Conservation (phyloP, 2,113 vertebrate species). For the Vimba vimba region DNA sequence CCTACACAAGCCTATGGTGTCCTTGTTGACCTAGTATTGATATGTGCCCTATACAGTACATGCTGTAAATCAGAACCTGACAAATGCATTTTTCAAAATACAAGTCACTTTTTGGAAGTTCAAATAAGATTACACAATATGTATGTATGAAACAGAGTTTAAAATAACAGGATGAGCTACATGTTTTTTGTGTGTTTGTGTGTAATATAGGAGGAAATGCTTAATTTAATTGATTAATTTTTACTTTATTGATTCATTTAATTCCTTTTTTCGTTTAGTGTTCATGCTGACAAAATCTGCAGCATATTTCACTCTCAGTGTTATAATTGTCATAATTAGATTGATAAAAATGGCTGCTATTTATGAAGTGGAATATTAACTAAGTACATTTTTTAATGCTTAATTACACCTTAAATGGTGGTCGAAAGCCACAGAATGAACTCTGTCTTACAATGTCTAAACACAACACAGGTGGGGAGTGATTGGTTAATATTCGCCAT, state of each 20-base stretch:
- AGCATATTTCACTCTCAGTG: too few relatives aligned
- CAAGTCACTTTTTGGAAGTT: not conserved
- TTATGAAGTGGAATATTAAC: too few relatives aligned
- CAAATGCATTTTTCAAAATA: not conserved
- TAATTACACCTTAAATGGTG: not conserved
- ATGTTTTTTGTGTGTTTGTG: too few relatives aligned
- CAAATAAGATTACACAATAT: not conserved
- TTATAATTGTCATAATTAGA: too few relatives aligned
- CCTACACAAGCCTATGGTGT: slow-evolving; percentile 6
- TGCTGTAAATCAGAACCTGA: slow-evolving; percentile 15
- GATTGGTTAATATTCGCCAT: not conserved
- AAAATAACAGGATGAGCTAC: too few relatives aligned
- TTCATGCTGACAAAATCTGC: too few relatives aligned
- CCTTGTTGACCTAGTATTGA: not conserved
- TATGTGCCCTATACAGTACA: not conserved
- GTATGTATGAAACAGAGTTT: not conserved
- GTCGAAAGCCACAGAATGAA: not conserved
- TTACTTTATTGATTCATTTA: too few relatives aligned
- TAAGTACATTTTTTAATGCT: too few relatives aligned
- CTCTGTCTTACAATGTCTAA: not conserved
- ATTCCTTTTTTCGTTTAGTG: too few relatives aligned
- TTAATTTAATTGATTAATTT: too few relatives aligned
- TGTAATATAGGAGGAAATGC: too few relatives aligned
- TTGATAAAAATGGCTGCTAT: too few relatives aligned
- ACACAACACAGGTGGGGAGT: not conserved